These are phyloP conservation scores for Catajapyx aquilonaris DNA, from an alignment of 1,140 invertebrate species.

Conservation along the genomic window DNA sequence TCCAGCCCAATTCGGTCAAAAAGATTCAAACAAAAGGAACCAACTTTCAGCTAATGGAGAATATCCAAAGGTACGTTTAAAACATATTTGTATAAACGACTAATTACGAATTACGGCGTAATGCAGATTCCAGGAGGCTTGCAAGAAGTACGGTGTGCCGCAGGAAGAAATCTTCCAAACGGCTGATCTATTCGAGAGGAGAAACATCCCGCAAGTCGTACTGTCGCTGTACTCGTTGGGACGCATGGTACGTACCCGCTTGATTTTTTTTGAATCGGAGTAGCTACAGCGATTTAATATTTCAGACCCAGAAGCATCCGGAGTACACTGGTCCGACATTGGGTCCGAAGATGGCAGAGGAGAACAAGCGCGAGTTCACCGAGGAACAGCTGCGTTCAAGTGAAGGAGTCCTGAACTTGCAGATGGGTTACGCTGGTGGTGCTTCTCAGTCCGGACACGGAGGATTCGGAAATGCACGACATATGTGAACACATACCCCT, in stretches of 20 bases:
- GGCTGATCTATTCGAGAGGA: conserved; percentile 85
- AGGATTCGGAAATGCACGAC: conserved; percentile 84
- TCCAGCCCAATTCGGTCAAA: conserved; percentile 81
- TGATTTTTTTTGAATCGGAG: conserved; percentile 6
- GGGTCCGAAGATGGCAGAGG: conserved; percentile 87
- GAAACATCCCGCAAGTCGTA: conserved; percentile 91
- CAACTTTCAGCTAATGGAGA: conserved; percentile 97
- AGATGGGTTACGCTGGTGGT: conserved; percentile 93
- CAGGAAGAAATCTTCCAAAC: conserved; percentile 98
- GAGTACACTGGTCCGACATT: conserved; percentile 74
- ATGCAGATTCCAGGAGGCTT: conserved; percentile 80
- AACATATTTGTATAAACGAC: conserved; percentile 13
- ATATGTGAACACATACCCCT: conserved; percentile 73
- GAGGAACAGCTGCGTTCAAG: conserved; percentile 83
- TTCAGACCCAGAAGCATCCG: conserved; percentile 77
- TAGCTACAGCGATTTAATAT: neutral
- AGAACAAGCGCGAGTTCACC: conserved; percentile 78
- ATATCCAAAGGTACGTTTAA: conserved; percentile 54
- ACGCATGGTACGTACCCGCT: conserved; percentile 51
- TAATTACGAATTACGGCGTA: too few species aligned
- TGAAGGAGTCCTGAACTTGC: conserved; percentile 75
- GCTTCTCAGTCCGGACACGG: conserved; percentile 67
- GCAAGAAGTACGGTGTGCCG: conserved; percentile 82
- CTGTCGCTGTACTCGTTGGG: conserved; percentile 71
- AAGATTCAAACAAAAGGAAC: conserved; percentile 91